Evolutionary conservation across 2,113 vertebrate species (phyloP).

Genomic region (Scalopus aquaticus): DNA sequence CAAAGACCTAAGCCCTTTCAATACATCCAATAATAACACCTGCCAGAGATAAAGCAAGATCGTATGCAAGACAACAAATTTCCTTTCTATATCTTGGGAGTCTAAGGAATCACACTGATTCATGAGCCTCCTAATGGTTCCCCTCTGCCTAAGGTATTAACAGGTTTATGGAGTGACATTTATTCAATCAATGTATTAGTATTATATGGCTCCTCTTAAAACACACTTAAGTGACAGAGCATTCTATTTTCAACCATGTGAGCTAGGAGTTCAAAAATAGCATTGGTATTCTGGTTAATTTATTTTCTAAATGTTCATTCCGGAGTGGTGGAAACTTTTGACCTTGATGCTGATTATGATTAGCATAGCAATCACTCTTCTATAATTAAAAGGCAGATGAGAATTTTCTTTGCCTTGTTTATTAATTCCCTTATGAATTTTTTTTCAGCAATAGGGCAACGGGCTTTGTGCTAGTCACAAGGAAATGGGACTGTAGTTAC

Average conservation of each 20-base stretch:
- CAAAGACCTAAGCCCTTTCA: not conserved
- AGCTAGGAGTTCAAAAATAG: constrained; percentile 72
- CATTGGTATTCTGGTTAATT: constrained; percentile 74
- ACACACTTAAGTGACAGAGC: constrained; percentile 55
- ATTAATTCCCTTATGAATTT: constrained; percentile 75
- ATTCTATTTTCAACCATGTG: constrained; percentile 45
- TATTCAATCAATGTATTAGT: constrained; percentile 37
- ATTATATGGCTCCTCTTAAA: constrained; percentile 33
- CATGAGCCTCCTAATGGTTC: not conserved
- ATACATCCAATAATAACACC: not conserved
- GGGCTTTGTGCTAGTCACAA: constrained; percentile 26
- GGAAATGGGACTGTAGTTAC: not conserved
- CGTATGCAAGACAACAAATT: not conserved
- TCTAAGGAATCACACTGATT: not conserved
- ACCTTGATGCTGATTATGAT: constrained; percentile 82
- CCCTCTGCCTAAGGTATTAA: not conserved
- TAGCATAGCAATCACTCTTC: constrained; percentile 81
- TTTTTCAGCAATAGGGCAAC: constrained; percentile 23
- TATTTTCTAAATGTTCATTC: constrained; percentile 78
- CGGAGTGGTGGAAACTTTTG: constrained; percentile 75
- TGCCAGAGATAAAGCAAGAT: not conserved
- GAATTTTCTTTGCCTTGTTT: constrained; percentile 75
- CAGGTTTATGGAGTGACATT: not conserved
- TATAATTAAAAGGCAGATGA: constrained; percentile 76
- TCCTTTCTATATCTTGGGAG: not conserved